Evolutionary conservation across 2,113 vertebrate species (phyloP).

Genomic region (Onychostruthus taczanowskii): DNA sequence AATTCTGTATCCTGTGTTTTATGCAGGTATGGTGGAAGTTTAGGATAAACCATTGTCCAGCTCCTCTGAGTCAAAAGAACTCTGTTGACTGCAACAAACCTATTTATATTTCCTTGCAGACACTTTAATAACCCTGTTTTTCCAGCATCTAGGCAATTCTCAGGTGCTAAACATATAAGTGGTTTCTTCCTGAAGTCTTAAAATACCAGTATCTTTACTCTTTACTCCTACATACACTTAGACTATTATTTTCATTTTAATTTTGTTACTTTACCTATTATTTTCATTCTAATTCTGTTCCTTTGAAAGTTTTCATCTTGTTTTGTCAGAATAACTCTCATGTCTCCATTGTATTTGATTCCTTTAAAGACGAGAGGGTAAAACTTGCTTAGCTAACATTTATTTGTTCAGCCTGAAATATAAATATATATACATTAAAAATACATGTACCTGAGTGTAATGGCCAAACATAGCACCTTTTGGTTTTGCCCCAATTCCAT

Average conservation of each 20-base stretch:
- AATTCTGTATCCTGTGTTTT: background rate
- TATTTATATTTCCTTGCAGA: background rate
- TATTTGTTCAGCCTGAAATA: background rate
- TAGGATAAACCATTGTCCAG: background rate
- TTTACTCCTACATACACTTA: background rate
- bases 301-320: background rate
- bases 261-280: background rate
- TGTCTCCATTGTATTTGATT: background rate
- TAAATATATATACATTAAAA: background rate
- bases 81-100: background rate
- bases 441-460: conserved; percentile 68
- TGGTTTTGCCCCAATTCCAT: background rate
- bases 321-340: background rate
- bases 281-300: background rate
- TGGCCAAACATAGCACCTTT: background rate
- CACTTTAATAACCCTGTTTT: background rate
- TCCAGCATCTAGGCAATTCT: background rate
- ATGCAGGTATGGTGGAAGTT: background rate
- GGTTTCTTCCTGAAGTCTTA: background rate
- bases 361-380: background rate
- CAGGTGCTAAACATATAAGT: background rate
- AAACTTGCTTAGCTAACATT: background rate
- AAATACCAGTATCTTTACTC: background rate
- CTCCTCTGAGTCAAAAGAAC: background rate
- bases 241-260: background rate